Percentiles rank a stretch among this genome's conserved stretches.
These are phyloP conservation scores for Pholis gunnellus DNA, from an alignment of 2,113 vertebrate genomes.

Conservation along the genomic window DNA sequence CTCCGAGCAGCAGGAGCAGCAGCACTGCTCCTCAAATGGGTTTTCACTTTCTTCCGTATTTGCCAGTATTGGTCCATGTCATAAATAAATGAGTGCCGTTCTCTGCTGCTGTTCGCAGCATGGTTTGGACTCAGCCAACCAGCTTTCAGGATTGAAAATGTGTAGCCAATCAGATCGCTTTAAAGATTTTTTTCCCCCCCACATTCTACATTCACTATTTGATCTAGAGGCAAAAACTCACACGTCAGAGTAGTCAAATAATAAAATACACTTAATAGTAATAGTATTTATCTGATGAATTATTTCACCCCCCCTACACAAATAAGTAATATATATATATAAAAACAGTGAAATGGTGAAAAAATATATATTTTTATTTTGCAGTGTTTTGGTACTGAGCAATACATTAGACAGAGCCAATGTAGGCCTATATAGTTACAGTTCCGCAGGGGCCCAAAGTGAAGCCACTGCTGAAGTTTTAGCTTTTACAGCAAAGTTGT, in stretches of 20 bases:
- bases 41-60: not conserved
- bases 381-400: not conserved
- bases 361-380: not conserved
- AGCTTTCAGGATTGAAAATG: not conserved
- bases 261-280: not conserved
- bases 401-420: no score
- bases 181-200: not conserved
- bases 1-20: not conserved
- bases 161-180: conserved; percentile 41
- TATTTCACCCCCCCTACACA: not conserved
- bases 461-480: not conserved
- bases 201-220: not conserved
- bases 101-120: not conserved
- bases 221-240: not conserved
- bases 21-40: not conserved
- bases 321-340: not conserved
- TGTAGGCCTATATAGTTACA: no score
- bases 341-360: not conserved
- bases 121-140: conserved; percentile 41
- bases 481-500: not conserved
- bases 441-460: not conserved
- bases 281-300: not conserved
- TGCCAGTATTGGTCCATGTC: not conserved
- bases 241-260: not conserved
- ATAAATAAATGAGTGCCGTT: not conserved